Conservation (phyloP, 2,888 invertebrate genomes). For the Aelia acuminata region DNA sequence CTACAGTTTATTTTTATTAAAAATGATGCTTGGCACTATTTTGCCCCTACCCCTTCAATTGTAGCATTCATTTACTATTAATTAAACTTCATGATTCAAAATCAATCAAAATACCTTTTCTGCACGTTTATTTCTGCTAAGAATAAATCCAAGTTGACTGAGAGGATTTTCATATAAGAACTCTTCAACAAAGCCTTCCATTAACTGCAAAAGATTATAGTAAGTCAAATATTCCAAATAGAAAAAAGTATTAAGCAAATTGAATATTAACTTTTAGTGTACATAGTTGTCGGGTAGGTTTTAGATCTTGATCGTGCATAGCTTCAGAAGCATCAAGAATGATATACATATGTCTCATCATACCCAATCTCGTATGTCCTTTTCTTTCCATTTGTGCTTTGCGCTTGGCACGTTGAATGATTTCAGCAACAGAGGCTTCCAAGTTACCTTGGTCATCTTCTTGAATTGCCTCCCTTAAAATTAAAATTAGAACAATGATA, state of each 20-base stretch:
- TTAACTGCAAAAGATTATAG: slow-evolving; percentile 74
- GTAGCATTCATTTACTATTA: no score
- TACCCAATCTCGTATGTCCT: slow-evolving; percentile 89
- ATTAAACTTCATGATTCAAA: no score
- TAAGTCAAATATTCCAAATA: slow-evolving; percentile 57
- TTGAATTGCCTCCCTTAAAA: slow-evolving; percentile 89
- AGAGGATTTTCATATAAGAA: slow-evolving; percentile 99
- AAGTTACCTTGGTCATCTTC: slow-evolving; percentile 96
- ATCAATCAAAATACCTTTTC: slow-evolving; percentile 78
- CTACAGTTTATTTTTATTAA: no score
- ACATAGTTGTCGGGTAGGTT: slow-evolving; percentile 91
- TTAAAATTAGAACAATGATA: slow-evolving; percentile 1
- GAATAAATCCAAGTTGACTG: slow-evolving; percentile 94
- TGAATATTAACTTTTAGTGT: slow-evolving; percentile 80
- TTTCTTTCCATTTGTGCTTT: slow-evolving; percentile 80
- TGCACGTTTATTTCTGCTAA: slow-evolving; percentile 92
- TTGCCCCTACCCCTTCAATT: no score
- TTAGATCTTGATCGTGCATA: slow-evolving; percentile 95
- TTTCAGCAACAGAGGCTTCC: slow-evolving; percentile 91
- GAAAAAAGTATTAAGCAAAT: slow-evolving; percentile 12
- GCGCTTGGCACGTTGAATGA: slow-evolving; percentile 90
- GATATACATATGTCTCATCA: slow-evolving; percentile 97
- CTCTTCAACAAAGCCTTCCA: slow-evolving; percentile 95
- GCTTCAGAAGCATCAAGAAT: slow-evolving; percentile 94
- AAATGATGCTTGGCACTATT: no score